A percentile compares a stretch with the other conserved stretches of the same genome.
These are phyloP conservation scores for Patiria miniata DNA, from an alignment of 35 echinoderm and acorn worm species.

Conservation along the genomic window DNA sequence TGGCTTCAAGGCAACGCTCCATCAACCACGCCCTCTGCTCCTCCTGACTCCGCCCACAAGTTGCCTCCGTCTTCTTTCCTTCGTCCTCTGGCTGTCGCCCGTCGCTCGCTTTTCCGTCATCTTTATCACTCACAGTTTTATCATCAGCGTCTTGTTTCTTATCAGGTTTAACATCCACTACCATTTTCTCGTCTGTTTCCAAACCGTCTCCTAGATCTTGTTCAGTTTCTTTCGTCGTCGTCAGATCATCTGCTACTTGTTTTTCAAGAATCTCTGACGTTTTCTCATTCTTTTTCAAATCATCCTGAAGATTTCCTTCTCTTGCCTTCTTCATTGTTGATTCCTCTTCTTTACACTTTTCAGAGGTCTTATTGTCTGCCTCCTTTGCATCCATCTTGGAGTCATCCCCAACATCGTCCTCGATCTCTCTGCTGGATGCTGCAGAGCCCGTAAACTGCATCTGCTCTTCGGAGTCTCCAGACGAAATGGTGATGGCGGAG, in stretches of 20 bases:
- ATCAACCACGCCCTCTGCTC: constrained; percentile 36
- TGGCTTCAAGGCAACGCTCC: constrained; percentile 65
- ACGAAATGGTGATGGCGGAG: too few species aligned
- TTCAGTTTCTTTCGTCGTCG: neutral
- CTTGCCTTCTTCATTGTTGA: neutral
- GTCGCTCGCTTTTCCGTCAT: neutral
- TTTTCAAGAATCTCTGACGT: neutral
- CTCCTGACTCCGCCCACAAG: neutral
- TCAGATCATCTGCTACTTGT: neutral
- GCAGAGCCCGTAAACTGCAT: too few species aligned
- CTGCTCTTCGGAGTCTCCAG: too few species aligned
- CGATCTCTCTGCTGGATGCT: too few species aligned
- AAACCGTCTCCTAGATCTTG: neutral
- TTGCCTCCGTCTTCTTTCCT: neutral
- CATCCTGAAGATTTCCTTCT: neutral
- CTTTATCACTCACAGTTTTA: neutral
- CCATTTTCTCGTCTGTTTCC: neutral
- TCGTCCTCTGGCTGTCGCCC: neutral
- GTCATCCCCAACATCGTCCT: too few species aligned
- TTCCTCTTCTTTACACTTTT: too few species aligned
- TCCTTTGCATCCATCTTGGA: too few species aligned
- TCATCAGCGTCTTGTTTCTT: too few species aligned
- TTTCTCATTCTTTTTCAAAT: constrained; percentile 5
- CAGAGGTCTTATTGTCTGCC: neutral
- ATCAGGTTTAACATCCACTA: too few species aligned